A percentile compares a stretch with the other conserved stretches of the same genome.
Conservation (phyloP, 1,140 invertebrate species). For the Drosophila kepulauana region DNA sequence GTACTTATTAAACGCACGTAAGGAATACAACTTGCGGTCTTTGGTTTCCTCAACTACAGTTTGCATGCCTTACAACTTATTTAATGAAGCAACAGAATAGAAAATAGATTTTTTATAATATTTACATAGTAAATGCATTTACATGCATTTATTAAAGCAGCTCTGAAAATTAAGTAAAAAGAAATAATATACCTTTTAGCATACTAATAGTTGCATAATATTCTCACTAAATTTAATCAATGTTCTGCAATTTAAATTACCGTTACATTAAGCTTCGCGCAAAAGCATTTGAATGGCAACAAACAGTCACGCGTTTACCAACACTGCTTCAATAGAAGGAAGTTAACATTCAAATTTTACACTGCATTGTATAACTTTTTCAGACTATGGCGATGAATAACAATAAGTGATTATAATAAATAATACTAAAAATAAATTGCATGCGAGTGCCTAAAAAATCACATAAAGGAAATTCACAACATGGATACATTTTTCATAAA, state of each 20-base stretch:
- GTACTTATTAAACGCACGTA: neutral
- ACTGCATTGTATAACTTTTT: neutral
- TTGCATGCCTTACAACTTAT: too few species aligned
- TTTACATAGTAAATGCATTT: too few species aligned
- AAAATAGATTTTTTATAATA: too few species aligned
- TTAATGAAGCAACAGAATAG: too few species aligned
- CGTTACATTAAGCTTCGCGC: neutral
- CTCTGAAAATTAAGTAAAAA: too few species aligned
- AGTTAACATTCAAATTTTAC: neutral
- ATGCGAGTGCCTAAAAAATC: neutral
- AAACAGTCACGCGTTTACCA: neutral
- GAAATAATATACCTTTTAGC: too few species aligned
- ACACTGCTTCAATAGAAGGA: neutral
- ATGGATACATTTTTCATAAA: too few species aligned
- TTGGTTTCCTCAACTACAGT: neutral
- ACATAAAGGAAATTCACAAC: neutral
- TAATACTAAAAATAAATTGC: slow-evolving; percentile 8
- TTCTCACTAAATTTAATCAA: too few species aligned
- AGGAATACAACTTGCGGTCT: neutral
- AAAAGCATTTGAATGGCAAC: neutral
- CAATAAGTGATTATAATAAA: neutral
- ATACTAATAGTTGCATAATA: too few species aligned
- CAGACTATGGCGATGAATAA: too few species aligned
- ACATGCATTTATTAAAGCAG: too few species aligned
- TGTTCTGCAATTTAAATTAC: neutral